Evolutionary conservation across 1,140 invertebrate species (phyloP).

Genomic region (Lordiphosa stackelbergi): DNA sequence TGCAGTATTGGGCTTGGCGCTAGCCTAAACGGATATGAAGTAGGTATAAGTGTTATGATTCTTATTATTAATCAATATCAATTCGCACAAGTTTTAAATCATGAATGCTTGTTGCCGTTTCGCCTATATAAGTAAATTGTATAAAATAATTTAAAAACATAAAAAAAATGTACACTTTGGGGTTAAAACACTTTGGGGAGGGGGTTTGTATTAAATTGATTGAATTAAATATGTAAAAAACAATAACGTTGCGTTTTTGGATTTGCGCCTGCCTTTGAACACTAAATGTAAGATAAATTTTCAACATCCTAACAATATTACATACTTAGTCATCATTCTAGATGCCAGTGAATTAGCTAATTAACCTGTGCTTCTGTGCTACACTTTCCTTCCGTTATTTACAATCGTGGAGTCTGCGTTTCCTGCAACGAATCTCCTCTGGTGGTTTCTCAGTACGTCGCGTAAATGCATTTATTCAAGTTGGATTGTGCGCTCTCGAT

Average conservation of each 20-base stretch:
- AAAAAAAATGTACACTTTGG: slow-evolving; percentile 55
- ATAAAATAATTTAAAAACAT: slow-evolving; percentile 49
- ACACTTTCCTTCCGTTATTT: slow-evolving; percentile 36
- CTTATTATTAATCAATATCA: slow-evolving; percentile 59
- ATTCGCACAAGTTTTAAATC: slow-evolving; percentile 59
- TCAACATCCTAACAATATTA: slow-evolving; percentile 40
- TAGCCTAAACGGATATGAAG: slow-evolving; percentile 29
- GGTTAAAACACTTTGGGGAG: slow-evolving; percentile 56
- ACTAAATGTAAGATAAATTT: slow-evolving; percentile 38
- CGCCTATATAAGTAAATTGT: slow-evolving; percentile 44
- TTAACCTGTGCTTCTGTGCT: slow-evolving; percentile 44
- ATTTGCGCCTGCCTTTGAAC: slow-evolving; percentile 19
- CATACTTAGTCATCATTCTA: slow-evolving; percentile 18
- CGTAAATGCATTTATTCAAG: slow-evolving; percentile 67
- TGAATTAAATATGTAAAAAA: slow-evolving; percentile 28
- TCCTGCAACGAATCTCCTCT: slow-evolving; percentile 18
- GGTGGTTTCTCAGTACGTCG: slow-evolving; percentile 63
- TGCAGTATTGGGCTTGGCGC: slow-evolving; percentile 21
- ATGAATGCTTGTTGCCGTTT: slow-evolving; percentile 32
- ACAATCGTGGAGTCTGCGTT: slow-evolving; percentile 22
- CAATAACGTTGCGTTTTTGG: slow-evolving; percentile 15
- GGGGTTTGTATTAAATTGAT: slow-evolving; percentile 42
- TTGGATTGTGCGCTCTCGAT: slow-evolving; percentile 44
- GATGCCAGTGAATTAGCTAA: slow-evolving; percentile 47
- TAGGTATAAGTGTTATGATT: slow-evolving; percentile 37